These are phyloP conservation scores for Virgularia gustaviana DNA, from an alignment of 92 coral and sea anemone species.

Conservation along the genomic window DNA sequence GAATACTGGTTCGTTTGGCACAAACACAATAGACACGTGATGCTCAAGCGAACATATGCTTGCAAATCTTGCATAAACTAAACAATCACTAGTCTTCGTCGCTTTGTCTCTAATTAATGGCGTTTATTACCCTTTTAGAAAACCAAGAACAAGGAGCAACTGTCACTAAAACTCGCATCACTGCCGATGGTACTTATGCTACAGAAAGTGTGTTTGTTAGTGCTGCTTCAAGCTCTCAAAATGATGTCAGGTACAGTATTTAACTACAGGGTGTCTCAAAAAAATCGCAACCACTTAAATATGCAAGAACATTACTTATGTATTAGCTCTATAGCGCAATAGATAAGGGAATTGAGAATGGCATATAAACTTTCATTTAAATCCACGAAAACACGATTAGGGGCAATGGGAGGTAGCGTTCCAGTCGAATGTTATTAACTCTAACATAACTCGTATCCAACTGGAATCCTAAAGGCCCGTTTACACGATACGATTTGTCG, in stretches of 20 bases:
- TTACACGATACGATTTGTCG: no score
- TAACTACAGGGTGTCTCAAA: neutral
- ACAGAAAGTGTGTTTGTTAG: constrained; percentile 90
- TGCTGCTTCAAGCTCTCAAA: constrained; percentile 42
- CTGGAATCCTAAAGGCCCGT: no score
- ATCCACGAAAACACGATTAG: no score
- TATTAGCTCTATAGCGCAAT: constrained; percentile 70
- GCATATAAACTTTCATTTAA: no score
- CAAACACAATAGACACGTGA: no score
- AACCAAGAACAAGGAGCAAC: constrained; percentile 50
- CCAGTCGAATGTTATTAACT: no score
- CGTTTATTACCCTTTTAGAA: constrained; percentile 8
- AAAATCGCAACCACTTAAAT: no score
- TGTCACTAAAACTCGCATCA: constrained; percentile 65
- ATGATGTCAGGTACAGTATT: constrained; percentile 6
- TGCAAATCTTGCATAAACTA: neutral
- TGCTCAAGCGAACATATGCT: neutral
- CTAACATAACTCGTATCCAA: no score
- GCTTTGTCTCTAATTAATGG: neutral
- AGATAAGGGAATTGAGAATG: constrained; percentile 56
- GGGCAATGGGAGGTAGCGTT: no score
- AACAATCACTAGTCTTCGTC: neutral
- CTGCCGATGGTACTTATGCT: constrained; percentile 99
- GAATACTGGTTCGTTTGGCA: no score
- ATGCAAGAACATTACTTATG: no score